Base-by-base conservation (phyloP, 1,140 invertebrate genomes). In the Pogonus chalceus region DNA sequence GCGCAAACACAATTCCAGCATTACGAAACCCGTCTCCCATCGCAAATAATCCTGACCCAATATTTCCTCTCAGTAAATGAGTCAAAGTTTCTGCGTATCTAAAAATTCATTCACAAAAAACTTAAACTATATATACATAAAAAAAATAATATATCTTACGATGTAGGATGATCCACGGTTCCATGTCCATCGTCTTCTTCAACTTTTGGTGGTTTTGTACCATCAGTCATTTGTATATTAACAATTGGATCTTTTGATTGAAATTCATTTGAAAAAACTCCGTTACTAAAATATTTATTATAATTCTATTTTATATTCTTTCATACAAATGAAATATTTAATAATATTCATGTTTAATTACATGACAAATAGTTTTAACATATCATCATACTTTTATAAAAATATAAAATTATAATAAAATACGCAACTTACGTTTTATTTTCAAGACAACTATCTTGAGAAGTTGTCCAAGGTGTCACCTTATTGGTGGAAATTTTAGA, bases 21-120 rank as follows among this genome's bases (percentile, higher is more conserved):
- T 87, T 83, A 64, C 79, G 84, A 63, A 85, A 86, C 7, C 81
- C 85, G 66, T 86, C 82, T 4, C 85, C 85, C 76, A 88, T 83
- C 1, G 84, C 85, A 61, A 86, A 82, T 24, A 87, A 76, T 2
- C 85, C 85, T 0, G 84, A 83, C 39, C 85, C 84, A 47, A 88
- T 80, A 70, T 88, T 87, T 35, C 84, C 85, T 63, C 83, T 82
- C 61, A 88, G 81, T 49, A 86, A 71, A 65, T 88, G 85, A 62
- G 84, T 80, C 56, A 88, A 72, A 0, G 84, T 86, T 66, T 86
- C 84, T 51, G 78, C 50, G 62, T 83, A 87, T 57, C 83, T 87
- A 61, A 54, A 72, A 66, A 54, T 35, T 20, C 31, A 20, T 1
- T 46, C 50, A 24, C 23, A 43, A n/a, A 49, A 22, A 55, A 43